A percentile compares a stretch with the other conserved stretches of the same genome.
These are phyloP conservation scores for Polydrusus tereticollis DNA, from an alignment of 2,888 invertebrate species.

Conservation along the genomic window DNA sequence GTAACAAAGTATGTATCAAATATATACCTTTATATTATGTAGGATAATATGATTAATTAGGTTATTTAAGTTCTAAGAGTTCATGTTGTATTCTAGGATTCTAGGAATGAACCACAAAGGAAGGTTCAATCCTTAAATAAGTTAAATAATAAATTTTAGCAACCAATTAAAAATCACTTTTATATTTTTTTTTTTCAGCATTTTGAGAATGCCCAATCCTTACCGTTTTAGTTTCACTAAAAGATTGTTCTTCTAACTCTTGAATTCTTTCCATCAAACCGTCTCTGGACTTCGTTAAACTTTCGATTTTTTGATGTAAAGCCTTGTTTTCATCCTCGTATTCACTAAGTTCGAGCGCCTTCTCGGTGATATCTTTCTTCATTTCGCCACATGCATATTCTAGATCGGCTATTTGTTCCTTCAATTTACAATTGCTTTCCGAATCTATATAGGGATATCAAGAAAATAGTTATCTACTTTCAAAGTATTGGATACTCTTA, in stretches of 20 bases:
- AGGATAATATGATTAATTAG: too few relatives aligned
- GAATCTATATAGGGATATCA: background rate
- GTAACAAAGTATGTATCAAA: too few relatives aligned
- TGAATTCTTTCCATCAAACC: background rate
- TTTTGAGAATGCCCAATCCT: background rate
- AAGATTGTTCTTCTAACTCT: slow-evolving; percentile 8
- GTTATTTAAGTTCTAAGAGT: too few relatives aligned
- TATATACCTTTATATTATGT: too few relatives aligned
- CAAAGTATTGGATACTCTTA: too few relatives aligned
- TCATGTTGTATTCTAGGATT: too few relatives aligned
- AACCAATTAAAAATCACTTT: too few relatives aligned
- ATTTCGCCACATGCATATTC: slow-evolving; percentile 13
- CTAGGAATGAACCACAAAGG: too few relatives aligned
- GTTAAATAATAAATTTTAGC: too few relatives aligned
- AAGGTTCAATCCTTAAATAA: too few relatives aligned
- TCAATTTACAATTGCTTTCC: background rate
- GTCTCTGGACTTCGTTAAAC: slow-evolving; percentile 5
- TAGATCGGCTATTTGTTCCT: background rate
- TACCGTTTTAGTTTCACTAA: background rate
- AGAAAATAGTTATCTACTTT: too few relatives aligned
- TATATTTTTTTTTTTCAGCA: too few relatives aligned
- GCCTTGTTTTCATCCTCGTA: slow-evolving; percentile 39
- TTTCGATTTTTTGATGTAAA: slow-evolving; percentile 29
- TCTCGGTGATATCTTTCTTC: slow-evolving; percentile 17
- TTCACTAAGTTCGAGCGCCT: slow-evolving; percentile 10